These are phyloP conservation scores for Myotis myotis DNA, from an alignment of 2,797 vertebrate genomes.

Conservation along the genomic window DNA sequence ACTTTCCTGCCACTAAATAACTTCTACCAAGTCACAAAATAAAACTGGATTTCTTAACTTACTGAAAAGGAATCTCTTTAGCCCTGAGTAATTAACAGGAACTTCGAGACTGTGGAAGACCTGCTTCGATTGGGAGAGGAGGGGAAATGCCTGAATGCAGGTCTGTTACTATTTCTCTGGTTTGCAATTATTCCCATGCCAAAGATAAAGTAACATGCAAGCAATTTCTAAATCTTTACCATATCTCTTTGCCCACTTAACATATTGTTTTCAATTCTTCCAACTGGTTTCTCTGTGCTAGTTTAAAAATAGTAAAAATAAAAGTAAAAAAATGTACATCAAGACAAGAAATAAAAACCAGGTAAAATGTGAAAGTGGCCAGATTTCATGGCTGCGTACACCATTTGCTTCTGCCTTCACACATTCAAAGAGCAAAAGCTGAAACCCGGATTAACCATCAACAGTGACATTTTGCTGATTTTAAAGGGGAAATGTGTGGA, in stretches of 20 bases:
- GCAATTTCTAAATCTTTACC: neutral
- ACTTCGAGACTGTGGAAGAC: constrained; percentile 2
- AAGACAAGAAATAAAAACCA: neutral
- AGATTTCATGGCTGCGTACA: neutral
- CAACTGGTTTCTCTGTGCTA: neutral
- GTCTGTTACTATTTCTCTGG: neutral
- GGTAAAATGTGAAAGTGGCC: neutral
- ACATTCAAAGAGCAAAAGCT: neutral
- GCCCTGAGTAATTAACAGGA: constrained; percentile 44
- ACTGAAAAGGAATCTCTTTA: constrained; percentile 44
- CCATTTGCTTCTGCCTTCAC: neutral
- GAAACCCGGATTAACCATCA: neutral
- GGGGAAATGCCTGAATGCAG: neutral
- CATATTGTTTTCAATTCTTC: neutral
- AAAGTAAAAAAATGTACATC: neutral
- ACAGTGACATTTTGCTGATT: neutral
- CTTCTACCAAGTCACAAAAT: constrained; percentile 58
- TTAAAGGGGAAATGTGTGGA: neutral
- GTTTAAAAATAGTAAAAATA: constrained; percentile 15
- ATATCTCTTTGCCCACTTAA: neutral
- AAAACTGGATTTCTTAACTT: constrained; percentile 67
- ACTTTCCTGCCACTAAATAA: constrained; percentile 66
- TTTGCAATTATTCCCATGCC: neutral
- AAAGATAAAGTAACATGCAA: neutral
- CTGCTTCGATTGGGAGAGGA: neutral